These are phyloP conservation scores for Cyphomyrus discorhynchus DNA, from an alignment of 2,113 vertebrate species.

Conservation along the genomic window DNA sequence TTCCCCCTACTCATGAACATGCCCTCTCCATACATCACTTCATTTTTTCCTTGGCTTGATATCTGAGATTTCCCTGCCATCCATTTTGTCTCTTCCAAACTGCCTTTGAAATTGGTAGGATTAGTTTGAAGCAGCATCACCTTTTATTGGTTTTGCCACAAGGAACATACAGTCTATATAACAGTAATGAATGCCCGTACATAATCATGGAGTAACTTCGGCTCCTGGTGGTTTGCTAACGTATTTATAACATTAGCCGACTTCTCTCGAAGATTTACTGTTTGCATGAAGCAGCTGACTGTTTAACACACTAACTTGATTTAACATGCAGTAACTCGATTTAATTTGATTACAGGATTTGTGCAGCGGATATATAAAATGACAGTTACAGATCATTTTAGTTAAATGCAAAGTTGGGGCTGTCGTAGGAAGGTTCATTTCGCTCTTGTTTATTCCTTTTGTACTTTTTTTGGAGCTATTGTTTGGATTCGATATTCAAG, in stretches of 20 bases:
- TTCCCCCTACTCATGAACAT: neutral
- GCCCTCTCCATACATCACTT: neutral
- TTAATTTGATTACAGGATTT: neutral
- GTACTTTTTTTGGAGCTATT: neutral
- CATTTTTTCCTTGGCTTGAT: neutral
- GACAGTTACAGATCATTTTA: neutral
- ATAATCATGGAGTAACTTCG: no score
- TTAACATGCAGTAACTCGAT: neutral
- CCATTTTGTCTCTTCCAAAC: neutral
- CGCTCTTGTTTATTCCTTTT: neutral
- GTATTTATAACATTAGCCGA: neutral
- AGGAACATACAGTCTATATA: neutral
- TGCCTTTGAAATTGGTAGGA: neutral
- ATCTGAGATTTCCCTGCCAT: constrained; percentile 7
- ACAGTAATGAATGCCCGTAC: neutral
- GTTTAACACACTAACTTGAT: neutral
- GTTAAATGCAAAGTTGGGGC: neutral
- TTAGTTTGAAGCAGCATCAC: neutral
- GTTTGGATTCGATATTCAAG: neutral
- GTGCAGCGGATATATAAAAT: neutral
- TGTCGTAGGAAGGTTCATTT: neutral
- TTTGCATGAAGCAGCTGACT: neutral
- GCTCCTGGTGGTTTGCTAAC: neutral
- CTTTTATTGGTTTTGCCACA: neutral
- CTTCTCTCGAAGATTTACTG: neutral